Conservation (phyloP, 2,888 invertebrate species). For the Drosophila bunnanda region DNA sequence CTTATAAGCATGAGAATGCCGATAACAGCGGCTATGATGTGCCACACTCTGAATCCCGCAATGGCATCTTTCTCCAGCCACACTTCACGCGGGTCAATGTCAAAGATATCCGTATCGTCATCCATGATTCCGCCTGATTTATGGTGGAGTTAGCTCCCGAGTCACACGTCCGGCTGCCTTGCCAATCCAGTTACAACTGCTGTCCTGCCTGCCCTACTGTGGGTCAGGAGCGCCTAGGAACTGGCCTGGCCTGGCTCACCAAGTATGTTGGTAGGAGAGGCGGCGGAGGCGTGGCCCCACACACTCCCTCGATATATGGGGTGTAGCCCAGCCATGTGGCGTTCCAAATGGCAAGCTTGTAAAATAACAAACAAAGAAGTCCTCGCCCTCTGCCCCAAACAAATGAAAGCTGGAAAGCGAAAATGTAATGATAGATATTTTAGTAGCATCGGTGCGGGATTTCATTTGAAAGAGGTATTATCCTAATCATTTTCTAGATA, state of each 20-base stretch:
- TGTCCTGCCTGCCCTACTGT: conserved; percentile 8
- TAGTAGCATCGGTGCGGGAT: conserved; percentile 29
- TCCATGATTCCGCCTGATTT: conserved; percentile 51
- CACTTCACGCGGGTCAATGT: conserved; percentile 86
- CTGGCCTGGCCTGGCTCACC: conserved; percentile 43
- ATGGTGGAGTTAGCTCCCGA: conserved; percentile 24
- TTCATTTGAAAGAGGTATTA: not conserved
- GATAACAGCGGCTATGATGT: conserved; percentile 90
- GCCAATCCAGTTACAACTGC: conserved; percentile 65
- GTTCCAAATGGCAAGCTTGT: conserved; percentile 46
- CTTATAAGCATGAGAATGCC: conserved; percentile 88
- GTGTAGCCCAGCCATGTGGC: conserved; percentile 16
- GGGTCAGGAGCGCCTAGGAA: conserved; percentile 11
- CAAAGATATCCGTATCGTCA: conserved; percentile 73
- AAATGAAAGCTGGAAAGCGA: conserved; percentile 27
- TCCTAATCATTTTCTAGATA: not conserved
- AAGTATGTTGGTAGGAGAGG: conserved; percentile 20
- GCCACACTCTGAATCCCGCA: conserved; percentile 92
- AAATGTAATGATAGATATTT: conserved; percentile 59
- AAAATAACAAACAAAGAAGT: conserved; percentile 49
- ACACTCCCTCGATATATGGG: conserved; percentile 31
- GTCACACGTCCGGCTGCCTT: conserved; percentile 55
- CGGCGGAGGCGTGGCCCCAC: conserved; percentile 22
- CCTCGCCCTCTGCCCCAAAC: conserved; percentile 12
- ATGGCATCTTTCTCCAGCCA: conserved; percentile 90